Conservation (phyloP, 2,888 invertebrate genomes). For the Xylota segnis region DNA sequence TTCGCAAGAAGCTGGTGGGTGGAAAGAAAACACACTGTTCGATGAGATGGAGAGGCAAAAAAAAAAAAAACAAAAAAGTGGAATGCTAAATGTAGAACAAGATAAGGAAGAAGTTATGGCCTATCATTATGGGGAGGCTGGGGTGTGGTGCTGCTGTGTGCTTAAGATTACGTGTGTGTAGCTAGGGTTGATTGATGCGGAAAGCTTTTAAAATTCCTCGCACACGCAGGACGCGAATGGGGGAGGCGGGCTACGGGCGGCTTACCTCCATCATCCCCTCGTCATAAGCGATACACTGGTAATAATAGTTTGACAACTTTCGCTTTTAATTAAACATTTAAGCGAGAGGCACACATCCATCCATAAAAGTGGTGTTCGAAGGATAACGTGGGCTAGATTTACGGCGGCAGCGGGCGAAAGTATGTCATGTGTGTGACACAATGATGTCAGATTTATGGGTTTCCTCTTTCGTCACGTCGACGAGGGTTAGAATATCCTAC, state of each 20-base stretch:
- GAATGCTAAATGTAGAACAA: conserved; percentile 59
- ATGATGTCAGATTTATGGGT: conserved; percentile 67
- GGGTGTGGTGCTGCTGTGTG: conserved; percentile 4
- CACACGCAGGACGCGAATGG: conserved; percentile 27
- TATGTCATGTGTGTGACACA: conserved; percentile 57
- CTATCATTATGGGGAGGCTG: conserved; percentile 53
- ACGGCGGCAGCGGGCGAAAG: conserved; percentile 16
- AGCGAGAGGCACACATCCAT: conserved; percentile 26
- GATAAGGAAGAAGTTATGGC: conserved; percentile 72
- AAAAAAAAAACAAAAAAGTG: neutral
- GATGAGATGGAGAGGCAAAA: neutral
- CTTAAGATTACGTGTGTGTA: conserved; percentile 56
- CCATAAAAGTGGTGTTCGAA: conserved; percentile 23
- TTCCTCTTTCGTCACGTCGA: conserved; percentile 41
- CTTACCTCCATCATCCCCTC: neutral
- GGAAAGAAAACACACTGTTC: neutral
- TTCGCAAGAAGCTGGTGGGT: neutral
- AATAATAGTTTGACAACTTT: conserved; percentile 73
- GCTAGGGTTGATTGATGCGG: conserved; percentile 65
- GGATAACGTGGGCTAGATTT: conserved; percentile 57
- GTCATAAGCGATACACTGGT: conserved; percentile 54
- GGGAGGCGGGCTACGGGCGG: neutral
- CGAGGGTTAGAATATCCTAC: neutral
- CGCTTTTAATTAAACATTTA: conserved; percentile 69
- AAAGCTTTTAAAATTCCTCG: conserved; percentile 63